Evolutionary conservation across 1,140 invertebrate genomes (phyloP).

Genomic region (Trachelipus rathkii): DNA sequence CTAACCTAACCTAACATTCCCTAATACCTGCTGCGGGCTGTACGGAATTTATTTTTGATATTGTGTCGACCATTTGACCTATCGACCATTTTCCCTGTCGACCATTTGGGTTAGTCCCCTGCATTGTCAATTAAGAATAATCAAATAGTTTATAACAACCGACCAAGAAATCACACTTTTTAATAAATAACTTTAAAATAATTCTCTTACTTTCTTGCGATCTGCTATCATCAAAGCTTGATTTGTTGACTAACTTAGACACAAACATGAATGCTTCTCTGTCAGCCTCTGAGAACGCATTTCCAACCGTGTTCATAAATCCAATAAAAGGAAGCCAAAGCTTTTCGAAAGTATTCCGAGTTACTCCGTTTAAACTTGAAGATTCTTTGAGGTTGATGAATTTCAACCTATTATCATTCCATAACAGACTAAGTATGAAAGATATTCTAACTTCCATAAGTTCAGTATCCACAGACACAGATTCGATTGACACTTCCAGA

Average conservation of each 20-base stretch:
- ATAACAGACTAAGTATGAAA: conserved; percentile 34
- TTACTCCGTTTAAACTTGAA: conserved; percentile 24
- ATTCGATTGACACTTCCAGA: conserved; percentile 36
- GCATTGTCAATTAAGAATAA: too few species aligned
- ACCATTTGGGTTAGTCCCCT: too few species aligned
- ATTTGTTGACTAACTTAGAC: background rate
- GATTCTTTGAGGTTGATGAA: conserved; percentile 40
- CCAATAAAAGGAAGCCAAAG: conserved; percentile 21
- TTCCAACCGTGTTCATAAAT: conserved; percentile 14
- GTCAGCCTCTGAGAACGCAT: conserved; percentile 28
- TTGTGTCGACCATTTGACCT: too few species aligned
- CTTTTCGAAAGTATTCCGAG: background rate
- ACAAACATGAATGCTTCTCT: conserved; percentile 31
- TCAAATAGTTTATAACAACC: too few species aligned
- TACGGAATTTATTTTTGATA: too few species aligned
- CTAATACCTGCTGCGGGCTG: too few species aligned
- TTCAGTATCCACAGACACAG: conserved; percentile 34
- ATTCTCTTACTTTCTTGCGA: background rate
- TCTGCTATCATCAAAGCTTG: conserved; percentile 18
- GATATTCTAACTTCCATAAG: conserved; percentile 34
- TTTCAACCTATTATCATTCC: conserved; percentile 40
- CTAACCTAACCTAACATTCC: too few species aligned
- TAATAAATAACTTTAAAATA: too few species aligned
- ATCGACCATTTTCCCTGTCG: too few species aligned
- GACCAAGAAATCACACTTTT: too few species aligned